These are phyloP conservation scores for Horisme vitalbata DNA, from an alignment of 2,888 invertebrate genomes.

Conservation along the genomic window DNA sequence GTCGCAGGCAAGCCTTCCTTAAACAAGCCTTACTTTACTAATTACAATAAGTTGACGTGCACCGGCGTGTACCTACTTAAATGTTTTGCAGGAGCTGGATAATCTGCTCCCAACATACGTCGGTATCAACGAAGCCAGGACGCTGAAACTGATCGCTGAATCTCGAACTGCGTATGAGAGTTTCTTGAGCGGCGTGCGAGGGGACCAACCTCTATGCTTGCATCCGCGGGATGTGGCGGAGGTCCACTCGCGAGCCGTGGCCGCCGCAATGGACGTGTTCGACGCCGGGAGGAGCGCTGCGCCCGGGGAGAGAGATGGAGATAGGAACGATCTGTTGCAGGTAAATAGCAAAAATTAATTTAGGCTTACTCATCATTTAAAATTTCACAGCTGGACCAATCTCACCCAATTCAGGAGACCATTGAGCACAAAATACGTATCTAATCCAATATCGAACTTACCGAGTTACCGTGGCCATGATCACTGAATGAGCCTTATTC, in stretches of 20 bases:
- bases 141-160: slow-evolving; percentile 27
- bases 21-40: no score
- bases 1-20: slow-evolving; percentile 5
- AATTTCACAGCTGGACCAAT: no score
- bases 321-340: slow-evolving; percentile 24
- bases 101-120: slow-evolving; percentile 30
- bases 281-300: slow-evolving; percentile 17
- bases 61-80: no score
- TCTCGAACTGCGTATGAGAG: slow-evolving; percentile 38
- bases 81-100: slow-evolving; percentile 38
- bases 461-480: no score
- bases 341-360: no score
- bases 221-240: slow-evolving; percentile 29
- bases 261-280: slow-evolving; percentile 22
- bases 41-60: no score
- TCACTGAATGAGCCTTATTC: no score
- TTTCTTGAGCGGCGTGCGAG: neutral
- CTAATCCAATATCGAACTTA: no score
- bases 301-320: slow-evolving; percentile 19
- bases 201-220: slow-evolving; percentile 26
- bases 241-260: slow-evolving; percentile 26
- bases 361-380: no score
- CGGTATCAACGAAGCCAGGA: slow-evolving; percentile 41
- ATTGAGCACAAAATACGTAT: no score
- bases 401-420: no score